Evolutionary conservation across 2,113 vertebrate genomes (phyloP).

Genomic region (Perca schrenkii): DNA sequence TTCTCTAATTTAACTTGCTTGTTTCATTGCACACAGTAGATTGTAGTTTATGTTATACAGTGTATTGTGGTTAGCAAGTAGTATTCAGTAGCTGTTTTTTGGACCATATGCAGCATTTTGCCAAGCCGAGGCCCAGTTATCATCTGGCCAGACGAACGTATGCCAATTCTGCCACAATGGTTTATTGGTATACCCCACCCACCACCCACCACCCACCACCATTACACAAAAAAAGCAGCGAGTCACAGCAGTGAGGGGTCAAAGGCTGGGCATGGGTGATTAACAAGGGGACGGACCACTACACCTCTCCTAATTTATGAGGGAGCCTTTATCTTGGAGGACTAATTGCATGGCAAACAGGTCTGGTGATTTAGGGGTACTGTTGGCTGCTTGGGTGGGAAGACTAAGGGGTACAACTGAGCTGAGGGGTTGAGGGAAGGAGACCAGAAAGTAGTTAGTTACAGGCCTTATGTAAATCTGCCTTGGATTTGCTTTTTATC

Average conservation of each 20-base stretch:
- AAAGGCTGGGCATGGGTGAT: conserved; percentile 69
- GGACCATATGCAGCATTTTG: conserved; percentile 36
- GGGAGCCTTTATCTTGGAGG: conserved; percentile 67
- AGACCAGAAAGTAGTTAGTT: conserved; percentile 29
- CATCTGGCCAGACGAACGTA: conserved; percentile 23
- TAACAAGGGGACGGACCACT: conserved; percentile 67
- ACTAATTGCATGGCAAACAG: conserved; percentile 82
- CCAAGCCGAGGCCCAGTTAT: conserved; percentile 23
- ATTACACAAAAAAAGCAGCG: conserved; percentile 56
- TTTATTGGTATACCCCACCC: conserved; percentile 66
- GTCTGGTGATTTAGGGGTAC: conserved; percentile 64
- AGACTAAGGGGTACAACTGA: conserved; percentile 44
- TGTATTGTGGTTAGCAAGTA: conserved; percentile 7
- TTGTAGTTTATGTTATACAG: background rate
- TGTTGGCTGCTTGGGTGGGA: conserved; percentile 47
- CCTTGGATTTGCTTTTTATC: background rate
- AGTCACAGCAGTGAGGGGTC: conserved; percentile 56
- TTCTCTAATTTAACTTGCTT: background rate
- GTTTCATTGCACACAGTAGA: conserved; percentile 7
- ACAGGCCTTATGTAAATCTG: conserved; percentile 29
- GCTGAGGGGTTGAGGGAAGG: conserved; percentile 13
- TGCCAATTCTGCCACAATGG: conserved; percentile 53
- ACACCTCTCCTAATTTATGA: conserved; percentile 73
- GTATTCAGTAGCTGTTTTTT: conserved; percentile 43
- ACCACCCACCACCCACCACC: conserved; percentile 49